Conservation (phyloP, 2,888 invertebrate species). For the Ceraclea dissimilis region DNA sequence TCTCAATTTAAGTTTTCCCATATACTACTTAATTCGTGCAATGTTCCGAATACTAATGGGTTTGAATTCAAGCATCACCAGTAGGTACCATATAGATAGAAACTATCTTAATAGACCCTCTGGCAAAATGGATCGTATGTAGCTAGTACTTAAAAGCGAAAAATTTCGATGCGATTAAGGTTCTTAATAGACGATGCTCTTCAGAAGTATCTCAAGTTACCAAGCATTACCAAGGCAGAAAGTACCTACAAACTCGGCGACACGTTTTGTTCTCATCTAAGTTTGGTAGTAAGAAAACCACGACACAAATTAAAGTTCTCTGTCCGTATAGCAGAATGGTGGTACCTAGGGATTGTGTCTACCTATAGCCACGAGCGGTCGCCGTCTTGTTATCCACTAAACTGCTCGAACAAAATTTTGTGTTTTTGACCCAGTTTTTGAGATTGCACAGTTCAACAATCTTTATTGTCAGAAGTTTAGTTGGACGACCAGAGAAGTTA, state of each 20-base stretch:
- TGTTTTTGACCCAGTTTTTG: too few relatives aligned
- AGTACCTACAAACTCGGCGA: background rate
- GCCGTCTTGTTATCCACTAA: too few relatives aligned
- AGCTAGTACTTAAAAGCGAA: constrained; percentile 12
- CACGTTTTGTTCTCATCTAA: background rate
- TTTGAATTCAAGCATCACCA: background rate
- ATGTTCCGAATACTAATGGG: background rate
- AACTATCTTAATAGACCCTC: constrained; percentile 4
- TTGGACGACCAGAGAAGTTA: too few relatives aligned
- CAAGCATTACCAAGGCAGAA: background rate
- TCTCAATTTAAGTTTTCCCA: constrained; percentile 1
- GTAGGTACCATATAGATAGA: too few relatives aligned
- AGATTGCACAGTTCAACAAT: too few relatives aligned
- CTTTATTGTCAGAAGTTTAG: too few relatives aligned
- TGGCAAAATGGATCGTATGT: constrained; percentile 10
- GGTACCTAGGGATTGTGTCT: too few relatives aligned
- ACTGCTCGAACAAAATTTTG: too few relatives aligned
- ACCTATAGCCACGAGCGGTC: too few relatives aligned
- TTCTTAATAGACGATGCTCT: background rate
- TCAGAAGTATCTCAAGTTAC: background rate
- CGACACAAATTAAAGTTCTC: background rate
- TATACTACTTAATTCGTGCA: background rate
- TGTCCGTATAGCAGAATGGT: too few relatives aligned
- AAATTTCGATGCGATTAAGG: constrained; percentile 14
- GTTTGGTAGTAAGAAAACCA: background rate